Base-by-base conservation (phyloP, 2,888 invertebrate species). In the Nesidiocoris tenuis region DNA sequence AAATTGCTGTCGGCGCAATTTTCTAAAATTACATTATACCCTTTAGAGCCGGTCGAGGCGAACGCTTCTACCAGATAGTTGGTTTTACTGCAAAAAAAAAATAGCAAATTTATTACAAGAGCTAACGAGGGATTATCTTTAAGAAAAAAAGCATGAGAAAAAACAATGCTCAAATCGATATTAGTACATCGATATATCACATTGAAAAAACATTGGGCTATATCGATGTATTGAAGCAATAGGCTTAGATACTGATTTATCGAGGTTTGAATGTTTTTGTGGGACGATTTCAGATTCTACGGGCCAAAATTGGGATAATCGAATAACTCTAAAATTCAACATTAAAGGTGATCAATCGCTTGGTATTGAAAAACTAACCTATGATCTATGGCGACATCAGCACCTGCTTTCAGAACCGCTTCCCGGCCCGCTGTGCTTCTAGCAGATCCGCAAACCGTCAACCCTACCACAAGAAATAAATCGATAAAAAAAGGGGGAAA, bases 1-100 rank as follows among this genome's bases (percentile, higher is more conserved):
- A 88, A 82, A 79, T 88, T 88, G 1, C 85, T 83, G 81, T 88
- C 86, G 7, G 87, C 86, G 76, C 87, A 81, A 85, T 87, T 88
- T 82, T 88, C 88, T 23, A 88, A 80, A 24, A 88, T 86, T 12
- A 87, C 81, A 79, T 88, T 84, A 76, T 87, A 84, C 0, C 86
- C 86, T 77, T 81, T 81, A 17, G 82, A 83, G 55, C 81, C 82
- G 18, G 83, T 82, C 0, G 82, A 82, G 74, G 82, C 82, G 80
- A 82, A 80, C 9, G 85, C 84, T 78, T 84, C 81, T 3, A 85
- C 81, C 23, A 82, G 78, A 79, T 86, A 86, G 21, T 83, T 84
- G 24, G 82, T 81, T 55, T 85, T 82, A 66, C 81, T 81, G 76
- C 17, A 78, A 78, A 64, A 25, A 63, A 66, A 18, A 23, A 39